phyloP scores from a whole-genome alignment of 1,140 invertebrate genomes.

The Ceratitis capitata region DNA sequence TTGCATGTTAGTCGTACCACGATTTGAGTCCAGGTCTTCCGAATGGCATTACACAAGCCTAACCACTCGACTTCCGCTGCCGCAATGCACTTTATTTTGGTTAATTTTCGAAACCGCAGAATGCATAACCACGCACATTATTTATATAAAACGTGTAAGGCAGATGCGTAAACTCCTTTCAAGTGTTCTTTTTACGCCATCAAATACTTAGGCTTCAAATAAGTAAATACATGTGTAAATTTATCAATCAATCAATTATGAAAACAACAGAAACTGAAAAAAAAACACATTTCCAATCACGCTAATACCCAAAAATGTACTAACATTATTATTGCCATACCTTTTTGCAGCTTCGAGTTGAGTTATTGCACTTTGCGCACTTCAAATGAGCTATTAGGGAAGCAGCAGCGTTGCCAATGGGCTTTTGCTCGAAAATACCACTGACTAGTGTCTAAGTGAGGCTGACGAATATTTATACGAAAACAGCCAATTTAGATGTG shows the following conservation, averaged over 20 bases:
- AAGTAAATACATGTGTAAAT: conserved; percentile 6
- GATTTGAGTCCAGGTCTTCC: too few relatives aligned
- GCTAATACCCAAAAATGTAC: background rate
- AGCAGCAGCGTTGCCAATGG: background rate
- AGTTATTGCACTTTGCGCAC: background rate
- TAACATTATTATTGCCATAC: background rate
- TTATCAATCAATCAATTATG: background rate
- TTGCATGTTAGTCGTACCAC: too few relatives aligned
- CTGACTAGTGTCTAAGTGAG: background rate
- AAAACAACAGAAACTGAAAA: background rate
- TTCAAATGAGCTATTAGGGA: background rate
- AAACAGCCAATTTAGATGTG: background rate
- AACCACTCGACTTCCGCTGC: too few relatives aligned
- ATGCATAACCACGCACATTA: too few relatives aligned
- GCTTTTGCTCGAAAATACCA: background rate
- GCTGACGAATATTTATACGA: background rate
- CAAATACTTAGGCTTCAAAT: background rate
- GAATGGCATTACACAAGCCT: too few relatives aligned
- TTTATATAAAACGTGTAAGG: background rate
- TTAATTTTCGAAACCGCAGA: too few relatives aligned
- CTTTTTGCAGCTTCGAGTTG: background rate
- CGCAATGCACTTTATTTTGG: too few relatives aligned
- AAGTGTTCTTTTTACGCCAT: background rate
- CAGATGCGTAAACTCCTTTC: background rate
- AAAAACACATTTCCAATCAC: background rate